Conservation (phyloP, 2,888 invertebrate genomes). For the Hirtodrosophila confusa region DNA sequence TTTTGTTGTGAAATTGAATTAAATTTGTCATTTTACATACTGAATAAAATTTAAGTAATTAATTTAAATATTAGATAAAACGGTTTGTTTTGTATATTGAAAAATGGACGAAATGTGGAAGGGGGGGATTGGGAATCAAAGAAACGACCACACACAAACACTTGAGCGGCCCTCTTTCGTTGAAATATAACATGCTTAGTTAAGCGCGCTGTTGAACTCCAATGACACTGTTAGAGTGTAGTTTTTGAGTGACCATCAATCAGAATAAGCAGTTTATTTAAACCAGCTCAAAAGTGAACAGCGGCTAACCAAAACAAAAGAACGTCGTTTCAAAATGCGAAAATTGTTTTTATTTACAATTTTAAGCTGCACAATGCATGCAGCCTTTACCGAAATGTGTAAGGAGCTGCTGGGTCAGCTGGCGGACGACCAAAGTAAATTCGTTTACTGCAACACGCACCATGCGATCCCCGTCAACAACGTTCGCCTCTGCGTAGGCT, state of each 20-base stretch:
- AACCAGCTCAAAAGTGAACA: too few species aligned
- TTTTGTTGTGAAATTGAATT: too few species aligned
- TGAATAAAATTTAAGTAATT: too few species aligned
- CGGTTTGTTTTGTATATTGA: too few species aligned
- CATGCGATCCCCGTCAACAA: conserved; percentile 53
- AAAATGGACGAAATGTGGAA: too few species aligned
- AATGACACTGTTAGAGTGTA: conserved; percentile 19
- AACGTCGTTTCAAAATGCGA: conserved; percentile 14
- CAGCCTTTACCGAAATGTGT: conserved; percentile 32
- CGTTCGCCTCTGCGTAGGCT: conserved; percentile 54
- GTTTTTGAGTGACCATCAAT: too few species aligned
- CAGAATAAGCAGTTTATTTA: too few species aligned
- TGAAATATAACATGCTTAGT: conserved; percentile 1
- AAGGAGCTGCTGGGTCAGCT: conserved; percentile 28
- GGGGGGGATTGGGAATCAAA: too few species aligned
- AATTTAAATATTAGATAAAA: too few species aligned
- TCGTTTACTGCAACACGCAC: conserved; percentile 63
- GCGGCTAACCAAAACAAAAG: neutral
- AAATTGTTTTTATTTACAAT: conserved; percentile 5
- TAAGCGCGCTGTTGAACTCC: conserved; percentile 25
- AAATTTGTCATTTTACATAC: too few species aligned
- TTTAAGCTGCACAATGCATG: conserved; percentile 2
- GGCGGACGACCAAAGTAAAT: conserved; percentile 46
- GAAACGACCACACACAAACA: too few species aligned
- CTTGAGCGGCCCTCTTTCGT: conserved; percentile 11